A percentile compares a stretch with the other conserved stretches of the same genome.
Conservation (phyloP, 2,888 invertebrate species). For the Lithosia quadra region DNA sequence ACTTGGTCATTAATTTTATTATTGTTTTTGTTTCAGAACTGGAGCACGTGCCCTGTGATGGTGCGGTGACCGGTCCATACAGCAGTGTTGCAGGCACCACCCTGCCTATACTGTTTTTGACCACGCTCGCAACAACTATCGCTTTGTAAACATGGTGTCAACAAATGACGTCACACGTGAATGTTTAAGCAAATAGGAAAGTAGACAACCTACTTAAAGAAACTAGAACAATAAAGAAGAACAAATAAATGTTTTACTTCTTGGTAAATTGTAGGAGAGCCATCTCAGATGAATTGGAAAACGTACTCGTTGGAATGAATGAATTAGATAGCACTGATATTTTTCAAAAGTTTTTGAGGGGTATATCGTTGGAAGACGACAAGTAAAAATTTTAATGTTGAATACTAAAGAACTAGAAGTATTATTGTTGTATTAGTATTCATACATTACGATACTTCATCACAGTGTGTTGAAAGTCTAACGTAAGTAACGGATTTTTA, state of each 20-base stretch:
- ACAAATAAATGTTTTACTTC: slow-evolving; percentile 38
- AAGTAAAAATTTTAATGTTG: slow-evolving; percentile 39
- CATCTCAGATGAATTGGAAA: slow-evolving; percentile 10
- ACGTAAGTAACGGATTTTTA: slow-evolving; percentile 29
- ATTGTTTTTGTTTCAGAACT: slow-evolving; percentile 70
- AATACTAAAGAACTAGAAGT: slow-evolving; percentile 42
- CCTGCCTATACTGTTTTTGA: slow-evolving; percentile 75
- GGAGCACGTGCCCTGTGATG: slow-evolving; percentile 82
- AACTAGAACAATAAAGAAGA: slow-evolving; percentile 46
- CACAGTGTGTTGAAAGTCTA: slow-evolving; percentile 21
- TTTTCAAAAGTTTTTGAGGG: slow-evolving; percentile 19
- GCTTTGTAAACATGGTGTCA: slow-evolving; percentile 68
- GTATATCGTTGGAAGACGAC: slow-evolving; percentile 22
- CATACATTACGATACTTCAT: slow-evolving; percentile 28
- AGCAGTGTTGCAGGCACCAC: slow-evolving; percentile 82
- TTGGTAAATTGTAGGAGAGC: slow-evolving; percentile 22
- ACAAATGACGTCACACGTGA: slow-evolving; percentile 22
- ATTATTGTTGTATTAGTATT: slow-evolving; percentile 36
- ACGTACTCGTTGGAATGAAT: not conserved
- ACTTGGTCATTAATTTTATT: not conserved
- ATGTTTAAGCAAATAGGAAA: slow-evolving; percentile 38
- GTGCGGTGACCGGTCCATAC: slow-evolving; percentile 83
- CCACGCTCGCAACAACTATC: slow-evolving; percentile 77
- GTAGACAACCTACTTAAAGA: slow-evolving; percentile 52
- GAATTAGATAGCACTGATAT: slow-evolving; percentile 3